Percentiles rank a stretch among this genome's conserved stretches.
These are phyloP conservation scores for Drosophila miranda DNA, from an alignment of 1,140 invertebrate genomes.

Conservation along the genomic window DNA sequence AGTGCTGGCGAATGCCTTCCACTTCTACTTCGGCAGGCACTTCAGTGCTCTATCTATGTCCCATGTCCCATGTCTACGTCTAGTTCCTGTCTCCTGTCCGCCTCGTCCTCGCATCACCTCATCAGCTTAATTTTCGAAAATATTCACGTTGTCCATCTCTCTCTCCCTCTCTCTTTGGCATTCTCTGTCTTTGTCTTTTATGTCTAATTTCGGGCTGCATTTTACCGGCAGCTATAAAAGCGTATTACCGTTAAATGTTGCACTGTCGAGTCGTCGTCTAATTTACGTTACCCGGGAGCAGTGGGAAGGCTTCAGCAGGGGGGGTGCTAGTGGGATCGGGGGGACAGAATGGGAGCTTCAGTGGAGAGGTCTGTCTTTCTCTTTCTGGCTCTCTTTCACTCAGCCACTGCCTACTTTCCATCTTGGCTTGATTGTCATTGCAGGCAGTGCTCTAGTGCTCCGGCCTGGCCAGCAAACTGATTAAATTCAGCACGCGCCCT, in stretches of 20 bases:
- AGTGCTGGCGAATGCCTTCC: conserved; percentile 52
- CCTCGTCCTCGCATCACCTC: conserved; percentile 36
- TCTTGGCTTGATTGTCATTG: conserved; percentile 79
- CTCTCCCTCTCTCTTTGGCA: neutral
- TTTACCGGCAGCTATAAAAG: conserved; percentile 79
- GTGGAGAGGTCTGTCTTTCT: conserved; percentile 5
- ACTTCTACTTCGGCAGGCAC: conserved; percentile 25
- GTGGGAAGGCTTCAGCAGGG: conserved; percentile 2
- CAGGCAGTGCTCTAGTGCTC: conserved; percentile 43
- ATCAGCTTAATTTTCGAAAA: conserved; percentile 78
- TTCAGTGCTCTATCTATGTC: conserved; percentile 4
- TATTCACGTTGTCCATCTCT: conserved; percentile 49
- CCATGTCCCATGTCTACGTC: conserved; percentile 22
- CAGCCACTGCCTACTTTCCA: conserved; percentile 70
- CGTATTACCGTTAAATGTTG: conserved; percentile 79
- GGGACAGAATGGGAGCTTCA: neutral
- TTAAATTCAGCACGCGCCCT: conserved; percentile 82
- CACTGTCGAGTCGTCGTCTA: conserved; percentile 73
- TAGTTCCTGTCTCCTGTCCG: conserved; percentile 5
- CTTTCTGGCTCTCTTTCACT: too few species aligned
- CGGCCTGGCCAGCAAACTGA: conserved; percentile 74
- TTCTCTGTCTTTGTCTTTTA: conserved; percentile 62
- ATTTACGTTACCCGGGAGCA: conserved; percentile 73
- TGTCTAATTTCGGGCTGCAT: conserved; percentile 74
- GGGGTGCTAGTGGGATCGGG: conserved; percentile 4